phyloP scores from a whole-genome alignment of 1,140 invertebrate genomes.

The Batillaria attramentaria region DNA sequence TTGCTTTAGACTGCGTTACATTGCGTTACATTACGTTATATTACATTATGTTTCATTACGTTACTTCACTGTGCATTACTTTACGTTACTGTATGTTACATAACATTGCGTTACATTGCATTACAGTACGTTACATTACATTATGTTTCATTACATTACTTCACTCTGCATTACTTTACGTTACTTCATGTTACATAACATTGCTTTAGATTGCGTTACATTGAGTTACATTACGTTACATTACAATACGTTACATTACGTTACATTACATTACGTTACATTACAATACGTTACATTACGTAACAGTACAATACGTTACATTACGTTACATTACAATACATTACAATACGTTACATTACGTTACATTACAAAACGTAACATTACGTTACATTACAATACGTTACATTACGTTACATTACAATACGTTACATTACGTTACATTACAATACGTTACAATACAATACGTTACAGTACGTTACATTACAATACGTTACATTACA shows the following conservation, averaged over 20 bases:
- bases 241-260: conserved; percentile 3
- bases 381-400: conserved; percentile 17
- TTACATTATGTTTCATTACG: conserved; percentile 21
- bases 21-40: conserved; percentile 25
- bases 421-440: conserved; percentile 23
- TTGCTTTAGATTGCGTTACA: conserved; percentile 10
- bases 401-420: conserved; percentile 29
- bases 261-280: neutral
- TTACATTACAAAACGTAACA: conserved; percentile 27
- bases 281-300: conserved; percentile 19
- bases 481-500: conserved; percentile 26
- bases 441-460: conserved; percentile 22
- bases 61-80: conserved; percentile 14
- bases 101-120: conserved; percentile 21
- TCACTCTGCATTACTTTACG: conserved; percentile 17
- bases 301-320: conserved; percentile 18
- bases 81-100: conserved; percentile 22
- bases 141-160: conserved; percentile 23
- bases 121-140: conserved; percentile 25
- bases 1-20: conserved; percentile 23
- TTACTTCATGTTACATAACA: conserved; percentile 12
- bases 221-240: conserved; percentile 10
- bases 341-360: conserved; percentile 18
- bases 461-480: conserved; percentile 25
- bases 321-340: conserved; percentile 11